Percentiles rank a stretch among this genome's conserved stretches.
phyloP scores from a whole-genome alignment of 1,140 invertebrate genomes.

The Hylyphantes graminicola region DNA sequence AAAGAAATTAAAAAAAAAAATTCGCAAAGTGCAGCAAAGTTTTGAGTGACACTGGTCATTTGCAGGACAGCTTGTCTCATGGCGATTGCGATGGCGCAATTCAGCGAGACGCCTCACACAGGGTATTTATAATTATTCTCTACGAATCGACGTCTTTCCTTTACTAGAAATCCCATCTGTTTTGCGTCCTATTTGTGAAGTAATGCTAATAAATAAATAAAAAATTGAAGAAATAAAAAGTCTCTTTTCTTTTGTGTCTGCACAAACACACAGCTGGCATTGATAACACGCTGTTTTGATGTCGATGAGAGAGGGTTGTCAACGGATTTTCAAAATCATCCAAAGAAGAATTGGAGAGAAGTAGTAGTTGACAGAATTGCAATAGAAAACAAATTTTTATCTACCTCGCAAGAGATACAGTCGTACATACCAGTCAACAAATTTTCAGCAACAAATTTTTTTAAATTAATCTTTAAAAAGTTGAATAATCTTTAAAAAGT shows the following conservation, averaged over 20 bases:
- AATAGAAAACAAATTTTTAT: neutral
- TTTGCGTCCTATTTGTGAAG: conserved; percentile 49
- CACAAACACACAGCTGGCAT: conserved; percentile 2
- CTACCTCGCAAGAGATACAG: too few species aligned
- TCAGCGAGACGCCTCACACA: conserved; percentile 34
- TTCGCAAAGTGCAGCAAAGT: neutral
- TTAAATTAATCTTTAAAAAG: too few species aligned
- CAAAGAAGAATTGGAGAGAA: neutral
- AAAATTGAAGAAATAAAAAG: neutral
- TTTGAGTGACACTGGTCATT: neutral
- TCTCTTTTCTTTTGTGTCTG: conserved; percentile 18
- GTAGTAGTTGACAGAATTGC: neutral
- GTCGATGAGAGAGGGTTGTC: neutral
- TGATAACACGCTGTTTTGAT: neutral
- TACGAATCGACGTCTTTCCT: conserved; percentile 46
- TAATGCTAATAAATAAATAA: neutral
- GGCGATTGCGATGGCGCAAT: neutral
- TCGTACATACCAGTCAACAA: too few species aligned
- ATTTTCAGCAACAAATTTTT: neutral
- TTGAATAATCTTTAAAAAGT: too few species aligned
- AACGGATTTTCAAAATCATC: too few species aligned
- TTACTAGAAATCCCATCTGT: conserved; percentile 44
- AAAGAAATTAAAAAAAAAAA: too few species aligned
- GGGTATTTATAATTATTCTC: conserved; percentile 42
- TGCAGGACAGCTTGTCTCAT: conserved; percentile 23